Evolutionary conservation across 2,888 invertebrate genomes (phyloP).

Genomic region (Thereva unica): DNA sequence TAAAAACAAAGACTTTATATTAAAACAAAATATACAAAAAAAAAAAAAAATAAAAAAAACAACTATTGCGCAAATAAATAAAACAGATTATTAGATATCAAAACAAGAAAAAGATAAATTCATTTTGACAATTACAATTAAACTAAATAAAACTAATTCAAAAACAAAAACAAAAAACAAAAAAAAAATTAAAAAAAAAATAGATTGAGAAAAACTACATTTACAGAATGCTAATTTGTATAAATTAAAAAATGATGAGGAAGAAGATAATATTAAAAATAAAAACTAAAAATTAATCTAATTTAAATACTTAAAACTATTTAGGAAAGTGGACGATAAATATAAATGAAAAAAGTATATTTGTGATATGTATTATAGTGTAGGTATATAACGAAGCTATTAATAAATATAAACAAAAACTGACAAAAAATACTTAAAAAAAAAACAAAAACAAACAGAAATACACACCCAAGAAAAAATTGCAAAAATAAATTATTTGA

Average conservation of each 20-base stretch:
- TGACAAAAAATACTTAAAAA: conserved; percentile 26
- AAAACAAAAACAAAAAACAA: conserved; percentile 1
- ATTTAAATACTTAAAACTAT: conserved; percentile 19
- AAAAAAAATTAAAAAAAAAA: conserved; percentile 1
- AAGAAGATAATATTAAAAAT: conserved; percentile 23
- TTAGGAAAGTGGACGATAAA: conserved; percentile 33
- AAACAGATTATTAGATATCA: too few species aligned
- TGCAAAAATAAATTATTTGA: conserved; percentile 42
- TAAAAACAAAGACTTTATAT: conserved; percentile 2
- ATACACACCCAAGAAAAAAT: conserved; percentile 38
- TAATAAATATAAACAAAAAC: conserved; percentile 18
- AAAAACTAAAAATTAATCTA: conserved; percentile 16
- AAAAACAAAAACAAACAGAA: conserved; percentile 31
- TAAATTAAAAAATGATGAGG: background rate
- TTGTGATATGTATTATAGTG: conserved; percentile 43
- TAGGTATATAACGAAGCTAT: conserved; percentile 39
- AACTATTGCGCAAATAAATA: too few species aligned
- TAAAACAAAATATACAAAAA: background rate
- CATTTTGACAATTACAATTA: background rate
- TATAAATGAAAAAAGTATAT: conserved; percentile 38
- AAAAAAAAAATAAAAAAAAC: background rate
- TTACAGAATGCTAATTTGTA: too few species aligned
- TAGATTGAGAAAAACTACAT: background rate
- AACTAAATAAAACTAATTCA: conserved; percentile 1
- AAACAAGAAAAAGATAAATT: background rate